Conservation (phyloP, 64 coral and sea anemone species). For the Pocillopora damicornis region DNA sequence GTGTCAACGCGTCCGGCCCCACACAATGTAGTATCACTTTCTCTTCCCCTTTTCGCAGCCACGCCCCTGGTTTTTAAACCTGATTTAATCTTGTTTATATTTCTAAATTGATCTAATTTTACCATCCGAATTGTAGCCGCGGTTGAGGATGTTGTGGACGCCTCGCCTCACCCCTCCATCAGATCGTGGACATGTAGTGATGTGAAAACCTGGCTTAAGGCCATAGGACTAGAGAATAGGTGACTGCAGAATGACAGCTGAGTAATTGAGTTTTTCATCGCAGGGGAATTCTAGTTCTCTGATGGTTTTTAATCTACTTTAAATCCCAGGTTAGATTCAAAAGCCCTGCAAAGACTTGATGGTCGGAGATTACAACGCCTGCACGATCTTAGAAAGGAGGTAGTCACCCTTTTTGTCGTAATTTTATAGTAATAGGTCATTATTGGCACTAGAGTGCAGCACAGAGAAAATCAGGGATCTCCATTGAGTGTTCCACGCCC, state of each 20-base stretch:
- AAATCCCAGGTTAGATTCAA: neutral
- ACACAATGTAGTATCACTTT: no score
- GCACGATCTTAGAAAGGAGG: constrained; percentile 33
- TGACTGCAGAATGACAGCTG: neutral
- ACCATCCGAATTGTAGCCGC: neutral
- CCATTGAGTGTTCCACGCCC: no score
- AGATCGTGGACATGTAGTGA: constrained; percentile 29
- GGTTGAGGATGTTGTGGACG: constrained; percentile 15
- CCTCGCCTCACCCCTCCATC: constrained; percentile 28
- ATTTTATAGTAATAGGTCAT: no score
- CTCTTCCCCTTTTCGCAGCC: no score
- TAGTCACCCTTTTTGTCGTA: neutral
- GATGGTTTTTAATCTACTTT: neutral
- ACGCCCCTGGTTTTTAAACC: no score
- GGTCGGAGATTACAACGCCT: constrained; percentile 7
- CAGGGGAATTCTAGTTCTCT: no score
- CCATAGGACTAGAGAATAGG: constrained; percentile 13
- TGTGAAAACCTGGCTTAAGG: constrained; percentile 37
- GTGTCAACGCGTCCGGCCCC: no score
- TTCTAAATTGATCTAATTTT: neutral
- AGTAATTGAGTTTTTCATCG: neutral
- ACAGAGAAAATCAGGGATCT: no score
- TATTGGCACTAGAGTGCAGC: no score
- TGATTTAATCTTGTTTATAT: no score
- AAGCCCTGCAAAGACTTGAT: constrained; percentile 12